phyloP scores from a whole-genome alignment of 2,888 invertebrate genomes.

The Tetheella fluctuosa region DNA sequence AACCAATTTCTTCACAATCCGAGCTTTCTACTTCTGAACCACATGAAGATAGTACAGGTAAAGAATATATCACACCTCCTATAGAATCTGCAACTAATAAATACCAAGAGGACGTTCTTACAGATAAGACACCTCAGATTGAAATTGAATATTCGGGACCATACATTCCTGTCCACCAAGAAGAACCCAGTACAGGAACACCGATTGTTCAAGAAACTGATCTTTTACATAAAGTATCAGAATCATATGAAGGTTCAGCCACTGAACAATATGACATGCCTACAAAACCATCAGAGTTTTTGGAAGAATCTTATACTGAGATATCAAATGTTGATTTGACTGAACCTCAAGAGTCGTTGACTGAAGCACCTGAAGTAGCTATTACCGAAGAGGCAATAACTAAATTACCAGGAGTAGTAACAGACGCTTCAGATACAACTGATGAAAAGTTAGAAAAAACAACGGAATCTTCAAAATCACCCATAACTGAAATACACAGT shows the following conservation, averaged over 20 bases:
- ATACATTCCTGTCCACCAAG: background rate
- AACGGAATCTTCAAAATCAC: background rate
- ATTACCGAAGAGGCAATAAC: slow-evolving; percentile 18
- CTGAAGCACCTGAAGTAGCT: slow-evolving; percentile 10
- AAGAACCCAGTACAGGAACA: background rate
- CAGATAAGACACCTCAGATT: background rate
- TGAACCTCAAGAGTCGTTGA: background rate
- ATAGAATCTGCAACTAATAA: background rate
- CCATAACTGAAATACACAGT: background rate
- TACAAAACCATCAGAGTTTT: background rate
- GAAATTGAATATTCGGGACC: background rate
- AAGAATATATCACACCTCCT: background rate
- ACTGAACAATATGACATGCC: background rate
- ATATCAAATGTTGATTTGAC: background rate
- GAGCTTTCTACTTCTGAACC: background rate
- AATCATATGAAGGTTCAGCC: background rate
- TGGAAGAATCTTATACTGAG: background rate
- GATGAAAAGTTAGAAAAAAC: background rate
- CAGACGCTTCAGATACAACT: background rate
- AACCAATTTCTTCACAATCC: background rate
- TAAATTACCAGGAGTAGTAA: slow-evolving; percentile 15
- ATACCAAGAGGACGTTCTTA: background rate
- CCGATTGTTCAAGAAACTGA: background rate
- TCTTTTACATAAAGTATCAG: background rate
- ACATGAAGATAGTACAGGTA: background rate